phyloP scores from a whole-genome alignment of 2,797 vertebrate genomes.

The Glossophaga mutica region DNA sequence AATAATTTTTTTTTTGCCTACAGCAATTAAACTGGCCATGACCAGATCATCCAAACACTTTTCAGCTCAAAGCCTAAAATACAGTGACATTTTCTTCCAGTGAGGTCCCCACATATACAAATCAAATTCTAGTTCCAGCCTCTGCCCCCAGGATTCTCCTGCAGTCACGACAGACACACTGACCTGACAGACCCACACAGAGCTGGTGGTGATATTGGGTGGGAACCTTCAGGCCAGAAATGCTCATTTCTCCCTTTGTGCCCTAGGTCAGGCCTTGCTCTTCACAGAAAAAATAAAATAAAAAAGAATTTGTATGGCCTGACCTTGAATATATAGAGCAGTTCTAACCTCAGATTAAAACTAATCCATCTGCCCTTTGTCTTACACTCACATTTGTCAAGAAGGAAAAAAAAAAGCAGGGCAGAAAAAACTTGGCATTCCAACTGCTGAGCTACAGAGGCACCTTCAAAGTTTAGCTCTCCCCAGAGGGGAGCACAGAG shows the following conservation, averaged over 20 bases:
- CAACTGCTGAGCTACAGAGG: neutral
- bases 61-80: neutral
- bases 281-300: neutral
- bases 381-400: neutral
- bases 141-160: neutral
- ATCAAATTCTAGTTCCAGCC: neutral
- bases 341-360: neutral
- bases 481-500: neutral
- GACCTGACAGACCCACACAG: neutral
- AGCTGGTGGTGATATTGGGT: neutral
- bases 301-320: neutral
- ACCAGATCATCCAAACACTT: neutral
- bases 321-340: neutral
- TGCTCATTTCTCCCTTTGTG: neutral
- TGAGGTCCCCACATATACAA: neutral
- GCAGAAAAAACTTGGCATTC: neutral
- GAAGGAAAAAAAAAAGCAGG: neutral
- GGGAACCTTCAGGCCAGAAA: neutral
- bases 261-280: neutral
- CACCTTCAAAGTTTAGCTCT: neutral
- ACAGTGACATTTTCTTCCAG: neutral
- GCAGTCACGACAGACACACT: neutral
- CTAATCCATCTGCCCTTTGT: neutral
- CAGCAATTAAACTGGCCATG: neutral
- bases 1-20: neutral